Evolutionary conservation across 2,113 vertebrate genomes (phyloP).

Genomic region (Hypocryptadius cinnamomeus): DNA sequence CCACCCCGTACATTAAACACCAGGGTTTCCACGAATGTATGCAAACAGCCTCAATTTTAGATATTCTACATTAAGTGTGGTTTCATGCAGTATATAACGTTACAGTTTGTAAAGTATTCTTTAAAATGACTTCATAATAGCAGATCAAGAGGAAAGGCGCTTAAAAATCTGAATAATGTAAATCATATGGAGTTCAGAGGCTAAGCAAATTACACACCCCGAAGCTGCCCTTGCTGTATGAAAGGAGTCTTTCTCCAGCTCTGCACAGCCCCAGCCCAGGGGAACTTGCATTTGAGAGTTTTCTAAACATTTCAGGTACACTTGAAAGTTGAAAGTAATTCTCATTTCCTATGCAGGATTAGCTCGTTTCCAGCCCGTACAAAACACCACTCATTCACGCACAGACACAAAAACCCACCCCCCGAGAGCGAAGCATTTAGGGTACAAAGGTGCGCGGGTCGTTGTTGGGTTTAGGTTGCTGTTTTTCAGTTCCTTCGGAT

Average conservation of each 20-base stretch:
- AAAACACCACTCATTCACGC: constrained; percentile 75
- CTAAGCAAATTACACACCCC: constrained; percentile 84
- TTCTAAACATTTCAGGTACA: constrained; percentile 85
- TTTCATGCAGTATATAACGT: constrained; percentile 53
- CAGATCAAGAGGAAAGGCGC: constrained; percentile 66
- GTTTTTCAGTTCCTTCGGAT: not conserved
- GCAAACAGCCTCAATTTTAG: constrained; percentile 49
- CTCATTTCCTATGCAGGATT: constrained; percentile 86
- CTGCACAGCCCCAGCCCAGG: constrained; percentile 73
- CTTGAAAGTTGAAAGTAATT: constrained; percentile 88
- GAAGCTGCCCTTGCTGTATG: constrained; percentile 76
- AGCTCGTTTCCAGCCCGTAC: constrained; percentile 74
- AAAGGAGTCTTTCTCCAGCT: constrained; percentile 88
- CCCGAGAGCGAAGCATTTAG: not conserved
- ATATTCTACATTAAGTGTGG: constrained; percentile 28
- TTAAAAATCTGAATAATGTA: constrained; percentile 78
- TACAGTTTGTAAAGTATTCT: constrained; percentile 68
- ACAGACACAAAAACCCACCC: constrained; percentile 2
- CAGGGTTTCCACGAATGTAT: constrained; percentile 21
- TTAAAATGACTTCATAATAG: constrained; percentile 70
- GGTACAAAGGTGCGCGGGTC: not conserved
- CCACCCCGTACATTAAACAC: not conserved
- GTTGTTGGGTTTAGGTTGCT: not conserved
- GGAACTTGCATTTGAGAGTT: constrained; percentile 81
- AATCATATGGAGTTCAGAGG: constrained; percentile 82